Evolutionary conservation across 2,888 invertebrate genomes (phyloP).

Genomic region (Nebria salina): DNA sequence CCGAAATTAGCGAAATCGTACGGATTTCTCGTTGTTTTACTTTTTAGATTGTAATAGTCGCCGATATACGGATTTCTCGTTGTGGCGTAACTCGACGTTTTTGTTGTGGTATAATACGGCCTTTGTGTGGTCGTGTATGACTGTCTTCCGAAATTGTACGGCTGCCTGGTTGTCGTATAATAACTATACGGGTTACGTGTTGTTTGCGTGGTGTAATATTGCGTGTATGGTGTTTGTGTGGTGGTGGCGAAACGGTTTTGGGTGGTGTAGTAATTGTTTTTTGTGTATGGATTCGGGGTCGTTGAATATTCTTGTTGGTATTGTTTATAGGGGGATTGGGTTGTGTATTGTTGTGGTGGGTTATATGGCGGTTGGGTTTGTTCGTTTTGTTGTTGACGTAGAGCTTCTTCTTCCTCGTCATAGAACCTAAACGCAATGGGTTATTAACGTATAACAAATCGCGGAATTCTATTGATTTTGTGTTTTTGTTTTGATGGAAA

Average conservation of each 20-base stretch:
- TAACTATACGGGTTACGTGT: slow-evolving; percentile 55
- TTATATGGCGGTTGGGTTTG: slow-evolving; percentile 45
- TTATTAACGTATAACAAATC: background rate
- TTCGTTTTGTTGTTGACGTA: slow-evolving; percentile 3
- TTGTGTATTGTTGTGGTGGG: slow-evolving; percentile 47
- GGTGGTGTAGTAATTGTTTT: slow-evolving; percentile 48
- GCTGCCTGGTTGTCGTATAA: slow-evolving; percentile 48
- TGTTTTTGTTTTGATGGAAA: background rate
- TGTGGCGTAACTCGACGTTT: slow-evolving; percentile 54
- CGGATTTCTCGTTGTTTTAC: slow-evolving; percentile 67
- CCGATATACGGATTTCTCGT: slow-evolving; percentile 68
- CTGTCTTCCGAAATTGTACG: slow-evolving; percentile 47
- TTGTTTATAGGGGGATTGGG: slow-evolving; percentile 47
- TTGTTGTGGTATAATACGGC: slow-evolving; percentile 49
- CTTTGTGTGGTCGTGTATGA: slow-evolving; percentile 50
- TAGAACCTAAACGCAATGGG: slow-evolving; percentile 54
- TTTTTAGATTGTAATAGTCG: slow-evolving; percentile 61
- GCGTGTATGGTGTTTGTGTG: slow-evolving; percentile 49
- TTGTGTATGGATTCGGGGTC: slow-evolving; percentile 36
- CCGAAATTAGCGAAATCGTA: slow-evolving; percentile 64
- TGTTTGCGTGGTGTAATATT: slow-evolving; percentile 48
- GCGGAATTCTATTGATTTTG: background rate
- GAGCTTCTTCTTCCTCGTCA: slow-evolving; percentile 54
- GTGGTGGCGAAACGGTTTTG: slow-evolving; percentile 46
- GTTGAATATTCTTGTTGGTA: slow-evolving; percentile 28